A percentile compares a stretch with the other conserved stretches of the same genome.
Conservation (phyloP, 2,888 invertebrate genomes). For the Erynnis tages region DNA sequence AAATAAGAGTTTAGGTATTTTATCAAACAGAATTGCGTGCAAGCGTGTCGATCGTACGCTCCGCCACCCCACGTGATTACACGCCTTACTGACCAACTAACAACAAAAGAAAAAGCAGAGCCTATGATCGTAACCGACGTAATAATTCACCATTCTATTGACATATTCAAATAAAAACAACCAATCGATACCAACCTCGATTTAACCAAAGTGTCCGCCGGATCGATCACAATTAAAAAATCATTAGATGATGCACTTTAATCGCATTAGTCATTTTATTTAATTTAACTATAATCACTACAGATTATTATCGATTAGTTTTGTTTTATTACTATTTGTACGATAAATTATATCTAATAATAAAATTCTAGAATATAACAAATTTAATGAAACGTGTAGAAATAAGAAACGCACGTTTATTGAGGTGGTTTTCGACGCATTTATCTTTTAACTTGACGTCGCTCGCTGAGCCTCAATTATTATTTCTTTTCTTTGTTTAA, state of each 20-base stretch:
- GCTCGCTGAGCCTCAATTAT: no score
- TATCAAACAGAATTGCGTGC: conserved; percentile 51
- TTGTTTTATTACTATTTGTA: background rate
- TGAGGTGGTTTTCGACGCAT: no score
- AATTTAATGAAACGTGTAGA: no score
- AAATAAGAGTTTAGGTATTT: conserved; percentile 24
- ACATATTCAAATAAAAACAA: background rate
- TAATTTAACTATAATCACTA: background rate
- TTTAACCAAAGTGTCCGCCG: no score
- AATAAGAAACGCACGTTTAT: no score
- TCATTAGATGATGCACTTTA: background rate
- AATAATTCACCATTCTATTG: background rate
- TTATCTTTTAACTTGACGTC: no score
- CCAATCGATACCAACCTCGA: background rate
- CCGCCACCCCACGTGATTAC: conserved; percentile 62
- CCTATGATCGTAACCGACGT: conserved; percentile 28
- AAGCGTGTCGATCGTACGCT: conserved; percentile 57
- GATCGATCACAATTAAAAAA: background rate
- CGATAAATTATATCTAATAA: background rate
- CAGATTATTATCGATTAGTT: background rate
- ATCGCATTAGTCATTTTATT: background rate
- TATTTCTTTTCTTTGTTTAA: background rate
- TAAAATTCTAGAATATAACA: no score
- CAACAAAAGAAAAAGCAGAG: conserved; percentile 51
- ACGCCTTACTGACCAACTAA: conserved; percentile 68